Conservation (phyloP, 2,888 invertebrate genomes). For the Apodemia hepburni region DNA sequence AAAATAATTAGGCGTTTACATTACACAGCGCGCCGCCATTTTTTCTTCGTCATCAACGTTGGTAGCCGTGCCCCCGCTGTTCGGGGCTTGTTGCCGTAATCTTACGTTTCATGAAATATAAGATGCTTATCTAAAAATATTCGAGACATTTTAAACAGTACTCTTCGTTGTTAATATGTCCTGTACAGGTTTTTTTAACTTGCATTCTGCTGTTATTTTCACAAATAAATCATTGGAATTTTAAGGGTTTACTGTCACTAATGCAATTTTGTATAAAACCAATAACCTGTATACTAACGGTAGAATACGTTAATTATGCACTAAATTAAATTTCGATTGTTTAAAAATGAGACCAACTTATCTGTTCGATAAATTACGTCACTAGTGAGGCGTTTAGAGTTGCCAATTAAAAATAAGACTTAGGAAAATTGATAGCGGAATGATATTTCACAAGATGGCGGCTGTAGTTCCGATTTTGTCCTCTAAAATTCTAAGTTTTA, state of each 20-base stretch:
- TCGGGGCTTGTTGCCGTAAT: slow-evolving; percentile 21
- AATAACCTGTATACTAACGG: too few relatives aligned
- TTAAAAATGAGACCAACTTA: too few relatives aligned
- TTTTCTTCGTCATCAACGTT: slow-evolving; percentile 19
- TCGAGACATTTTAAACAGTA: slow-evolving; percentile 23
- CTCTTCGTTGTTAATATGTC: neutral
- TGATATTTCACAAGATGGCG: too few relatives aligned
- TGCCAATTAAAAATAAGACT: too few relatives aligned
- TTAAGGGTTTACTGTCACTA: neutral
- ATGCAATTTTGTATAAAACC: neutral
- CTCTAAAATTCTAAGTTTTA: too few relatives aligned
- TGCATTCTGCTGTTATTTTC: neutral
- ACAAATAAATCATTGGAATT: slow-evolving; percentile 4
- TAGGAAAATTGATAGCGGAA: too few relatives aligned
- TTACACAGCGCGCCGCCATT: slow-evolving; percentile 26
- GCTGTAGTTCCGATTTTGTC: too few relatives aligned
- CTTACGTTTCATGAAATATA: slow-evolving; percentile 31
- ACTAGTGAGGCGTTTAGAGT: too few relatives aligned
- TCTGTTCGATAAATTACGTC: too few relatives aligned
- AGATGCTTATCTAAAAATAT: slow-evolving; percentile 29
- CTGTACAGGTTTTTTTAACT: neutral
- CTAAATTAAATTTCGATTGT: too few relatives aligned
- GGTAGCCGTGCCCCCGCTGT: slow-evolving; percentile 31
- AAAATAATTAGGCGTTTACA: slow-evolving; percentile 37
- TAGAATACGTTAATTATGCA: too few relatives aligned